phyloP scores from a whole-genome alignment of 2,113 vertebrate genomes.

The Calypte anna region DNA sequence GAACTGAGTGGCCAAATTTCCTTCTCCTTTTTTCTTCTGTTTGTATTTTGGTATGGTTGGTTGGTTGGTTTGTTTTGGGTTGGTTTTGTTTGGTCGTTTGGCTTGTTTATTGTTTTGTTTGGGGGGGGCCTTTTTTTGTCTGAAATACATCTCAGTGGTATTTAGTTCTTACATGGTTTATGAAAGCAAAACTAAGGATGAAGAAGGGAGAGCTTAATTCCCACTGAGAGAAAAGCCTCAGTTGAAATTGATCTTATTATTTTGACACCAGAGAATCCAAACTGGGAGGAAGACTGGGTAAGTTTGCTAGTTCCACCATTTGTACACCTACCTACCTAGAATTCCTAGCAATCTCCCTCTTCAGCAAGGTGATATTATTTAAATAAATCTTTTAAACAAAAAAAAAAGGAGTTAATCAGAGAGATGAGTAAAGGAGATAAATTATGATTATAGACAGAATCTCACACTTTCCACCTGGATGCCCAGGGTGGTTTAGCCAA shows the following conservation, averaged over 20 bases:
- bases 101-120: too few relatives aligned
- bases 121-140: too few relatives aligned
- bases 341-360: neutral
- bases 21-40: accelerated
- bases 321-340: neutral
- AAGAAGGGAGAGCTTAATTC: neutral
- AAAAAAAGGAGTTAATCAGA: neutral
- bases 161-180: neutral
- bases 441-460: neutral
- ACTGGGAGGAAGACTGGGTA: neutral
- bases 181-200: neutral
- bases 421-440: neutral
- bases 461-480: neutral
- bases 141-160: neutral
- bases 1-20: neutral
- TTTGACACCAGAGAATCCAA: neutral
- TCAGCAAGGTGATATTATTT: neutral
- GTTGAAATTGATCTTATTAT: neutral
- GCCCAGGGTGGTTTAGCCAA: neutral
- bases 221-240: neutral
- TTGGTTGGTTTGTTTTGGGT: too few relatives aligned
- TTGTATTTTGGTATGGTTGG: too few relatives aligned
- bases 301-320: neutral
- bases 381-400: neutral
- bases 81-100: too few relatives aligned